phyloP scores from a whole-genome alignment of 1,140 invertebrate species.

The Zaprionus davidi region DNA sequence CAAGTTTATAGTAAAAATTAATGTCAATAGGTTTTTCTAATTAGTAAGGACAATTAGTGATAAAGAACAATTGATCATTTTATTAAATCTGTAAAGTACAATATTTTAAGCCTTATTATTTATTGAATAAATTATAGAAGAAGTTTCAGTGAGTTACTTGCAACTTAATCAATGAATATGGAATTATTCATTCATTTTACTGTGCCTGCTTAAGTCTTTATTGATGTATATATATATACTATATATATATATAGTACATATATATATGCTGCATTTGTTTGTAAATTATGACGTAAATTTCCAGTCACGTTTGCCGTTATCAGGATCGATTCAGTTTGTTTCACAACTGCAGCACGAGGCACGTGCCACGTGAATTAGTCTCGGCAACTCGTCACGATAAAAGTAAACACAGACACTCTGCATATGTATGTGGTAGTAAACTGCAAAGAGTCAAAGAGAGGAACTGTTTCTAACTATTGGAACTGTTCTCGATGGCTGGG shows the following conservation, averaged over 20 bases:
- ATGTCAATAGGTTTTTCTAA: too few species aligned
- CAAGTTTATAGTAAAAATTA: too few species aligned
- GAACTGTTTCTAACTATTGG: neutral
- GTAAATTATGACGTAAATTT: neutral
- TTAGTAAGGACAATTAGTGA: too few species aligned
- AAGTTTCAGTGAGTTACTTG: too few species aligned
- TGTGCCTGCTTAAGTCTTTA: too few species aligned
- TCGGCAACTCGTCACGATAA: neutral
- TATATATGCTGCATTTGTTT: neutral
- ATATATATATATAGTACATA: neutral
- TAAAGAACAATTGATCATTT: too few species aligned
- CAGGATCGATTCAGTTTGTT: neutral
- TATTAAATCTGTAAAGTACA: too few species aligned
- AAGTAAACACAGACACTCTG: neutral
- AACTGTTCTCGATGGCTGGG: conserved; percentile 13
- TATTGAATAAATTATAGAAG: too few species aligned
- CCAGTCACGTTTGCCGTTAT: conserved; percentile 12
- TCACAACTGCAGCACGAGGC: neutral
- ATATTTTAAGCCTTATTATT: too few species aligned
- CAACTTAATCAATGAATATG: too few species aligned
- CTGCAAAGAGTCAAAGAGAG: neutral
- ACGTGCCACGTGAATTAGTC: conserved; percentile 20
- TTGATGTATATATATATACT: too few species aligned
- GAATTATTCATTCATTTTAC: fast-evolving
- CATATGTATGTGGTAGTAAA: conserved; percentile 1